Percentiles rank a stretch among this genome's conserved stretches.
Conservation (phyloP, 2,113 vertebrate genomes). For the Aleadryas rufinucha region DNA sequence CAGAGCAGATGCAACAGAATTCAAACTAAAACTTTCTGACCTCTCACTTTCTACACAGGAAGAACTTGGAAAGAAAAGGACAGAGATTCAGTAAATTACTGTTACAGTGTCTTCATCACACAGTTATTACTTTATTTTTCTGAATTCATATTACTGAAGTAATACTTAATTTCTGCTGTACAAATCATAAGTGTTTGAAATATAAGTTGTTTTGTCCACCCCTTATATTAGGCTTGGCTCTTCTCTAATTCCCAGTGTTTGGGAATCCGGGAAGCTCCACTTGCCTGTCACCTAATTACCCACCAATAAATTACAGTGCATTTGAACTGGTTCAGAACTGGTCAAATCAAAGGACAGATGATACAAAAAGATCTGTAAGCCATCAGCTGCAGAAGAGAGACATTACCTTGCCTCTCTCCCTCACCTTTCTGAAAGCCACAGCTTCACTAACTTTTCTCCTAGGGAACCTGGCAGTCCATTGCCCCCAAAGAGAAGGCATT, state of each 20-base stretch:
- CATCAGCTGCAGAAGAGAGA: neutral
- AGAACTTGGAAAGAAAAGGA: neutral
- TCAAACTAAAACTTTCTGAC: neutral
- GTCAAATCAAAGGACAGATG: neutral
- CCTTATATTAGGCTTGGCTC: neutral
- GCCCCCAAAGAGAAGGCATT: neutral
- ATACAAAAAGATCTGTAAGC: neutral
- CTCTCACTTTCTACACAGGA: neutral
- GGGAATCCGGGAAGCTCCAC: neutral
- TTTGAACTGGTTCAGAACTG: neutral
- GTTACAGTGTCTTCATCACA: neutral
- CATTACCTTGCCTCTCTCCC: neutral
- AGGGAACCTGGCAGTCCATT: neutral
- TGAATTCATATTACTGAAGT: neutral
- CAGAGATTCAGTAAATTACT: neutral
- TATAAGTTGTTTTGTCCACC: neutral
- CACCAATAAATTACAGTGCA: neutral
- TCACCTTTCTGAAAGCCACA: neutral
- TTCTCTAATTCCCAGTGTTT: neutral
- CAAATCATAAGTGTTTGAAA: neutral
- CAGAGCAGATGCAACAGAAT: neutral
- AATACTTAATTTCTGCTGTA: neutral
- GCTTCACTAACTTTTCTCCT: neutral
- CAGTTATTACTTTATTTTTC: neutral
- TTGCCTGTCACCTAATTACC: constrained; percentile 4